phyloP scores from a whole-genome alignment of 2,888 invertebrate genomes.

The Drosophila austrosaltans region DNA sequence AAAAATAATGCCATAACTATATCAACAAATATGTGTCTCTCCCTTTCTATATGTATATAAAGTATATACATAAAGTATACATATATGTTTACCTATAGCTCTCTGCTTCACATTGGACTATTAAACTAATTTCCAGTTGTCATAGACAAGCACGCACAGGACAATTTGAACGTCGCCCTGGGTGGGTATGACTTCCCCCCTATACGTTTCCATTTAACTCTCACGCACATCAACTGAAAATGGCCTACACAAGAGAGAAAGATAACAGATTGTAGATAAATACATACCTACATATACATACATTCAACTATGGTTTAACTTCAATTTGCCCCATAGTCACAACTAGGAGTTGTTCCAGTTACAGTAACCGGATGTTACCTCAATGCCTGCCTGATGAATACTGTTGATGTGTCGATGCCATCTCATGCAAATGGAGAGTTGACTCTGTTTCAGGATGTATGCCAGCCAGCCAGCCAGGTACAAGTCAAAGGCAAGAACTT shows the following conservation, averaged over 20 bases:
- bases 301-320: slow-evolving; percentile 59
- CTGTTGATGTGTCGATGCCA: slow-evolving; percentile 47
- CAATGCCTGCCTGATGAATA: slow-evolving; percentile 62
- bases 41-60: slow-evolving; percentile 13
- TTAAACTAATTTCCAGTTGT: slow-evolving; percentile 79
- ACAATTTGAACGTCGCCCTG: slow-evolving; percentile 25
- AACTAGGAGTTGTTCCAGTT: slow-evolving; percentile 19
- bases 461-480: not conserved
- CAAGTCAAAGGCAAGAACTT: slow-evolving; percentile 2
- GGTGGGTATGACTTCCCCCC: not conserved
- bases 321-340: slow-evolving; percentile 34
- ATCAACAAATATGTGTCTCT: slow-evolving; percentile 51
- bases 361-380: slow-evolving; percentile 45
- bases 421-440: slow-evolving; percentile 73
- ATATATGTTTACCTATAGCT: slow-evolving; percentile 53
- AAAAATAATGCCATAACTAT: slow-evolving; percentile 70
- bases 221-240: slow-evolving; percentile 33
- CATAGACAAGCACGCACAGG: slow-evolving; percentile 71
- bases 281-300: no score
- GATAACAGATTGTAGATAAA: not conserved
- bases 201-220: no score
- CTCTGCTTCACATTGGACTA: slow-evolving; percentile 65
- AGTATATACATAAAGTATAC: not conserved
- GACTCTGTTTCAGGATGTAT: slow-evolving; percentile 61
- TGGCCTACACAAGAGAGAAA: not conserved